phyloP scores from a whole-genome alignment of 2,113 vertebrate species.

The Lynx canadensis region DNA sequence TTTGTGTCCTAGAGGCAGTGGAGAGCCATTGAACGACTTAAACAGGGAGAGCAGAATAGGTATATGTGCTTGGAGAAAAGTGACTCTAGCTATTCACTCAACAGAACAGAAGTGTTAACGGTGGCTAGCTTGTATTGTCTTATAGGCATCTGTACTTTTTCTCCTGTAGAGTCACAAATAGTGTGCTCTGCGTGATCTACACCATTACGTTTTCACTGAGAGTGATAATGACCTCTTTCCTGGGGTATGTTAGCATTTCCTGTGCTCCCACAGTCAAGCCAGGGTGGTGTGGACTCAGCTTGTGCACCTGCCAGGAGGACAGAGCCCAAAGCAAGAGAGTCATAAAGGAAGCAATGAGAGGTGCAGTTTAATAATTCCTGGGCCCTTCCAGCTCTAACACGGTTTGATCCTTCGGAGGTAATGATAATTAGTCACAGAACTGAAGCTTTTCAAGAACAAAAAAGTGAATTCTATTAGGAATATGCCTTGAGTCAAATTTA shows the following conservation, averaged over 20 bases:
- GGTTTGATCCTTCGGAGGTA: not conserved
- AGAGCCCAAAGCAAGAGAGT: not conserved
- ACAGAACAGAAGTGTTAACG: not conserved
- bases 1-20: not conserved
- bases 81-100: not conserved
- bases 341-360: not conserved
- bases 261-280: not conserved
- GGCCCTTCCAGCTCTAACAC: not conserved
- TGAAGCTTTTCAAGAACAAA: conserved; percentile 20
- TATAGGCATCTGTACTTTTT: not conserved
- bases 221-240: not conserved
- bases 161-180: not conserved
- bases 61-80: not conserved
- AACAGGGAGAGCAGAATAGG: not conserved
- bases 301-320: not conserved
- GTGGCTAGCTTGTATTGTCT: not conserved
- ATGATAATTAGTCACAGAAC: not conserved
- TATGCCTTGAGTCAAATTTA: conserved; percentile 29
- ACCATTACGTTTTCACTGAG: not conserved
- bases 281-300: not conserved
- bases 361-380: not conserved
- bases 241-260: not conserved
- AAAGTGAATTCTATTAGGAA: not conserved
- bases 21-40: not conserved
- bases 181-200: not conserved